Percentiles rank a stretch among this genome's conserved stretches.
Evolutionary conservation across 37 sponge, comb jelly and placozoan genomes (phyloP).

Genomic region (Spongilla lacustris): DNA sequence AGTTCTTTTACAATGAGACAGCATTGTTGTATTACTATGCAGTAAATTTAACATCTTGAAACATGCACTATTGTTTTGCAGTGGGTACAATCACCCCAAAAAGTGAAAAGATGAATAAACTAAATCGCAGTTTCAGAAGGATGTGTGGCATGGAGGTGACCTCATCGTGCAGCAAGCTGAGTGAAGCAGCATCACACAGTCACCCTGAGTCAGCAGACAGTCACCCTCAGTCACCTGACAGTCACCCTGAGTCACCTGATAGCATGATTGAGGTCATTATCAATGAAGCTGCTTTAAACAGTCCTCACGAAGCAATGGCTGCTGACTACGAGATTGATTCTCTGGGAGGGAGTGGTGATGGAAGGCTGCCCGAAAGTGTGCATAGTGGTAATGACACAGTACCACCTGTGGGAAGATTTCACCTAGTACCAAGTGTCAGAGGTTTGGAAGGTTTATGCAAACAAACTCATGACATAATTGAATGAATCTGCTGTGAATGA

Average conservation of each 20-base stretch:
- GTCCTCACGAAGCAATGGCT: neutral
- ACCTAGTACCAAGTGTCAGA: too few species aligned
- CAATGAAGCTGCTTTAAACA: neutral
- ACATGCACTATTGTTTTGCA: neutral
- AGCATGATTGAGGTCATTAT: neutral
- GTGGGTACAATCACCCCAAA: neutral
- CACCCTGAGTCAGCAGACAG: neutral
- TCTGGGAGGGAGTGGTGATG: neutral
- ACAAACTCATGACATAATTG: too few species aligned
- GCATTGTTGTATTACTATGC: too few species aligned
- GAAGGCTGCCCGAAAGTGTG: too few species aligned
- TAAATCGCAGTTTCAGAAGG: neutral
- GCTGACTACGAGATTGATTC: neutral
- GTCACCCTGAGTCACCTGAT: neutral
- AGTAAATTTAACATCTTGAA: too few species aligned
- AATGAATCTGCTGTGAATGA: too few species aligned
- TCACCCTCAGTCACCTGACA: neutral
- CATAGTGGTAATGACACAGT: too few species aligned
- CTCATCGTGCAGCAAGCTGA: neutral
- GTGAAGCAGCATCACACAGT: neutral
- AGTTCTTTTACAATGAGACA: too few species aligned
- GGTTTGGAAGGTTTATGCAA: too few species aligned
- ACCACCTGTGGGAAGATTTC: too few species aligned
- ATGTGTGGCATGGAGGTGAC: neutral
- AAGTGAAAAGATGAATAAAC: neutral